Evolutionary conservation across 1,140 invertebrate species (phyloP), one percentile per base, ranked within the genome.

Genomic region (Drosophila subpulchrella): DNA sequence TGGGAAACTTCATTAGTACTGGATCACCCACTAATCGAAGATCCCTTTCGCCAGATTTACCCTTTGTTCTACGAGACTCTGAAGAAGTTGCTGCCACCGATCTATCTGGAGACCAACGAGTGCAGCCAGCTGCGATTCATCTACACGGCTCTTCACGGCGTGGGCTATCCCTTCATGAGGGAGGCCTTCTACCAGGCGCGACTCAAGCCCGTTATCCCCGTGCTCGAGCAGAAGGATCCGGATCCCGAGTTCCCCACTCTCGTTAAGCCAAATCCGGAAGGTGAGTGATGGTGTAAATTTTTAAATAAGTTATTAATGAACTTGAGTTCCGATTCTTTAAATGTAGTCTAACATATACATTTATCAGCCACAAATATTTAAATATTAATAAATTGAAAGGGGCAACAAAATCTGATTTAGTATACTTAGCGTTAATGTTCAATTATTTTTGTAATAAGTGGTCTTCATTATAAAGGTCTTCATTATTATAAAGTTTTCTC

Each of bases 81-180:
- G 4, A 83, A 71, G 36, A 56, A 42, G 10, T 57, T 73, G 0
- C 15, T 88, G 0, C 72, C 79, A 0, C 32, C 39, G 4, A 12
- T 32, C 0, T 74, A 50, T 8, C 8, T 83, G 11, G 83, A 88
- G 50, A 74, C 71, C 5, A 88, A 88, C 34, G 83, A 88, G 57
- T 88, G 83, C 63, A 88, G 83, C 24, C 84, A 88, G 39, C 24
- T 88, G 39, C 44, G 83, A 4, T 88, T 88, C 20, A 6, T 89
- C 0, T 99, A 99, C 83, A 99, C 98, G 36, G 96, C 99, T 0
- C 98, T 99, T 96, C 99, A 99, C 92, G 99, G 99, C 10, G 98
- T 99, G 11, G 98, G 98, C 0, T 96, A 97, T 90, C 92, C 95
- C 17, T 99, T 96, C 91, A 94, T 99, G 77, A 91, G 94, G 39